Evolutionary conservation across 30 jellyfish, hydroid and myxozoan genomes (phyloP), one percentile per base, ranked within the genome.

Genomic region (Clytia hemisphaerica): DNA sequence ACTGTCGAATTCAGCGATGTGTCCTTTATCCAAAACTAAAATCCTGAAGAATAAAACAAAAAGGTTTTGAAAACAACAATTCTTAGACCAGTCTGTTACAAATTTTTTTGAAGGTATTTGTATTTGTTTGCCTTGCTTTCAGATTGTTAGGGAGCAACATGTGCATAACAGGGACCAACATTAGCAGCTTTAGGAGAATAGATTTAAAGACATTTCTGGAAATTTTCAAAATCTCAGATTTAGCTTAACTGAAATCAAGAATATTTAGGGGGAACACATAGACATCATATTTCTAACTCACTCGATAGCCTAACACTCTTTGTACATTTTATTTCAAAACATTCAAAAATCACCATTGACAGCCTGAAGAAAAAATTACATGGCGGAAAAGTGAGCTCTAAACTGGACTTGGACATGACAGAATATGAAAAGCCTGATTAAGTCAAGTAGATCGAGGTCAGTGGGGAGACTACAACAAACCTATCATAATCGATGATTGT

Each of bases 401-500:
- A n/a, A n/a, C n/a, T n/a, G n/a, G n/a, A n/a, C n/a, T n/a, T n/a
- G n/a, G n/a, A n/a, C n/a, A n/a, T n/a, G n/a, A n/a, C n/a, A n/a
- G n/a, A n/a, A n/a, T n/a, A n/a, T n/a, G n/a, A n/a, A n/a, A n/a
- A n/a, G n/a, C n/a, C n/a, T n/a, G n/a, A n/a, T n/a, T n/a, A n/a
- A n/a, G n/a, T n/a, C n/a, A n/a, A n/a, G n/a, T n/a, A n/a, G n/a
- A n/a, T n/a, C n/a, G n/a, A n/a, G n/a, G n/a, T n/a, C n/a, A n/a
- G n/a, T n/a, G n/a, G n/a, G n/a, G n/a, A n/a, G n/a, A n/a, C n/a
- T 10, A 10, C 18, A 9, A 67, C 83, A 26, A 58, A 92, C 99
- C 93, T 73, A 46, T 92, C 99, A 50, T 92, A 92, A 76, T 92
- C 96, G 84, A 92, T 46, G 28, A 92, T 92, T 4, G 99, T 92